A percentile compares a stretch with the other conserved stretches of the same genome.
phyloP scores from a whole-genome alignment of 1,140 invertebrate species.

The Lanistes nyassanus region DNA sequence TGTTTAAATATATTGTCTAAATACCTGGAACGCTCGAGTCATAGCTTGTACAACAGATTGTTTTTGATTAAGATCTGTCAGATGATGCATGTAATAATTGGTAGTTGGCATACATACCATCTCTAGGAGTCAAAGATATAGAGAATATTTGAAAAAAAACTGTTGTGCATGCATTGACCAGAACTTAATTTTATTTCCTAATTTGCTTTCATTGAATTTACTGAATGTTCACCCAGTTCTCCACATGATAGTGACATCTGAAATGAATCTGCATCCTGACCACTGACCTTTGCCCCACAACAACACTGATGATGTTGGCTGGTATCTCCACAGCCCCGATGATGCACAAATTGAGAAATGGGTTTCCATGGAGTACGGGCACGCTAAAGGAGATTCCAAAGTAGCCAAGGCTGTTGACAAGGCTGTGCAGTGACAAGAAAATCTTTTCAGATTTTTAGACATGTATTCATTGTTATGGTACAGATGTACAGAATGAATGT shows the following conservation, averaged over 20 bases:
- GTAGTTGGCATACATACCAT: too few species aligned
- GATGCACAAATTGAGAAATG: conserved; percentile 60
- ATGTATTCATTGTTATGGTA: too few species aligned
- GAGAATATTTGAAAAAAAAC: not conserved
- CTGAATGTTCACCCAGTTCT: not conserved
- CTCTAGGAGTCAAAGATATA: too few species aligned
- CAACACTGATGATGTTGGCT: conserved; percentile 53
- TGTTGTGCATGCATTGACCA: too few species aligned
- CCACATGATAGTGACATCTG: not conserved
- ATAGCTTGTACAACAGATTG: too few species aligned
- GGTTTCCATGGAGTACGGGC: conserved; percentile 57
- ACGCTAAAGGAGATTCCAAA: conserved; percentile 63
- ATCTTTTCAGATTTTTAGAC: not conserved
- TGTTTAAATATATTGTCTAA: too few species aligned
- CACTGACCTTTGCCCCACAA: conserved; percentile 33
- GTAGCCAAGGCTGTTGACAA: conserved; percentile 62
- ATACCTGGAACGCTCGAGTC: too few species aligned
- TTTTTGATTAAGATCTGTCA: too few species aligned
- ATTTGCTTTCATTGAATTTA: not conserved
- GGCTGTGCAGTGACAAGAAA: conserved; percentile 55
- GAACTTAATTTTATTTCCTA: not conserved
- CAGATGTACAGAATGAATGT: too few species aligned
- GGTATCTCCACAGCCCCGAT: conserved; percentile 62
- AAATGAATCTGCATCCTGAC: not conserved
- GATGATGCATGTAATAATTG: too few species aligned